phyloP scores from a whole-genome alignment of 2,113 vertebrate species.

The Dolichotis patagonum region DNA sequence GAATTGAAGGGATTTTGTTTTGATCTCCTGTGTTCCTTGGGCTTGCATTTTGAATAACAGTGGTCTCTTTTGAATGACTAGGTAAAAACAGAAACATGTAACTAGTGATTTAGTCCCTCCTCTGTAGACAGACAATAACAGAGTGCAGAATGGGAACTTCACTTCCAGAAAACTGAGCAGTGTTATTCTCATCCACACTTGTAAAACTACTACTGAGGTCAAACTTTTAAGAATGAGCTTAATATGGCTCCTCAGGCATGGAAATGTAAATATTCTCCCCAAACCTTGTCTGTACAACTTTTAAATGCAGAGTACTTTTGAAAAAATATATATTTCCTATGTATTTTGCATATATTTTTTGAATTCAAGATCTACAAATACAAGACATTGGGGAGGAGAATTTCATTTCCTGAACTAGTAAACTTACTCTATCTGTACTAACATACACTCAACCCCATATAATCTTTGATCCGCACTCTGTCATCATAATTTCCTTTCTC shows the following conservation, averaged over 20 bases:
- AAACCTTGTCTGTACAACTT: background rate
- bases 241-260: background rate
- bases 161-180: background rate
- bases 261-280: background rate
- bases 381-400: background rate
- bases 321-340: background rate
- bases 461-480: background rate
- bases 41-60: background rate
- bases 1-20: background rate
- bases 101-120: background rate
- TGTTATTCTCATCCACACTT: background rate
- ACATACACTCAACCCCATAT: background rate
- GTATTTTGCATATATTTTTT: background rate
- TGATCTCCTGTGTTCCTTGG: background rate
- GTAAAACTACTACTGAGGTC: background rate
- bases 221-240: background rate
- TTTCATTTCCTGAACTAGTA: background rate
- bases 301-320: background rate
- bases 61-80: constrained; percentile 12
- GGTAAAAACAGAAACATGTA: background rate
- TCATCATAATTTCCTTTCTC: background rate
- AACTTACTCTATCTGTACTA: background rate
- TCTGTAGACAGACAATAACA: background rate
- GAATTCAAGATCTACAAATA: background rate
- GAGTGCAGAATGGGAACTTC: background rate